These are phyloP conservation scores for Ceratosolen fusciceps DNA, from an alignment of 1,140 invertebrate genomes.

Conservation along the genomic window DNA sequence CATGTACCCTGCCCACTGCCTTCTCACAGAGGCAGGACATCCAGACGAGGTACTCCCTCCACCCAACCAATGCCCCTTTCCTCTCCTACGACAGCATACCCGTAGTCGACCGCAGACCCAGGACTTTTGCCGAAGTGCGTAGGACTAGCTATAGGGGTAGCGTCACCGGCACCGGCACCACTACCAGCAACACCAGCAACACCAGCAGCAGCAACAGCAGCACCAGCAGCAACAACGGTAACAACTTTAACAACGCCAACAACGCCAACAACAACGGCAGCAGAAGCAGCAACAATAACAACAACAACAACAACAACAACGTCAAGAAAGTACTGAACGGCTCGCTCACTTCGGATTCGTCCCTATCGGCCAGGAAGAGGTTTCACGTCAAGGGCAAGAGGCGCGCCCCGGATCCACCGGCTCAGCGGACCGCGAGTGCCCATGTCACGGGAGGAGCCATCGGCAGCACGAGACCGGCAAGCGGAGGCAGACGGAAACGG, in stretches of 20 bases:
- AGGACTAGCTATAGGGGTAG: too few relatives aligned
- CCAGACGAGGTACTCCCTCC: conserved; percentile 62
- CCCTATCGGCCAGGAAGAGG: conserved; percentile 59
- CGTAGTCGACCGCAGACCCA: conserved; percentile 52
- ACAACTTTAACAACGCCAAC: too few relatives aligned
- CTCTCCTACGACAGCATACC: conserved; percentile 73
- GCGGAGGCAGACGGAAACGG: conserved; percentile 51
- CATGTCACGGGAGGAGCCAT: conserved; percentile 53
- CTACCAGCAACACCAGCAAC: too few relatives aligned
- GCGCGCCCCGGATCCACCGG: conserved; percentile 79
- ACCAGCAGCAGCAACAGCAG: too few relatives aligned
- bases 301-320: too few relatives aligned
- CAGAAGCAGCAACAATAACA: too few relatives aligned
- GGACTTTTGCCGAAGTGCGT: conserved; percentile 5
- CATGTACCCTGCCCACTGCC: conserved; percentile 58
- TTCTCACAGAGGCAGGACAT: conserved; percentile 56
- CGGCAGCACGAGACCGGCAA: conserved; percentile 32
- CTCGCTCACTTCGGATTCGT: neutral
- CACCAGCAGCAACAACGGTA: too few relatives aligned
- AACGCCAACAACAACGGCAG: too few relatives aligned
- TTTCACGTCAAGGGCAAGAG: conserved; percentile 82
- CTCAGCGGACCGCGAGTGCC: conserved; percentile 9
- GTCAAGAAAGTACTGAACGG: neutral
- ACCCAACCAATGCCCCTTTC: conserved; percentile 65
- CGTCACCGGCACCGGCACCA: too few relatives aligned